phyloP scores from a whole-genome alignment of 2,888 invertebrate species.

The Allygus modestus region DNA sequence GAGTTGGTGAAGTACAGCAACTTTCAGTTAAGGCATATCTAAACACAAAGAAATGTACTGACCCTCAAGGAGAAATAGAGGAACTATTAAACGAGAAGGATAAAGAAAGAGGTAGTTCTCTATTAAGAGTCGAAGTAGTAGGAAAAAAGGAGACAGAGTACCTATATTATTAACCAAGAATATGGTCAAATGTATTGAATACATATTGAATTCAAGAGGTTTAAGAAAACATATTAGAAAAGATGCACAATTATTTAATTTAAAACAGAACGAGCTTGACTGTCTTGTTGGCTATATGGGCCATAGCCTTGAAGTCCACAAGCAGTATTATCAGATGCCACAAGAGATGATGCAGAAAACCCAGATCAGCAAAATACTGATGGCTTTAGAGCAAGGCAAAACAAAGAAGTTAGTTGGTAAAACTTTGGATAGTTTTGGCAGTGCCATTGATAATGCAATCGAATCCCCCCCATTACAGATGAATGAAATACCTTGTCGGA shows the following conservation, averaged over 20 bases:
- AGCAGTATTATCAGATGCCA: neutral
- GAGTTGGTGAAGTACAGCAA: constrained; percentile 12
- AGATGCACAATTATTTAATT: neutral
- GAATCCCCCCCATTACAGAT: neutral
- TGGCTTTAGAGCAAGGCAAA: neutral
- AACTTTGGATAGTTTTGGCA: neutral
- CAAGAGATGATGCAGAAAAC: neutral
- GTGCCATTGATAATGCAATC: neutral
- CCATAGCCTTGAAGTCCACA: neutral
- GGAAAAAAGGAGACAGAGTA: constrained; percentile 11
- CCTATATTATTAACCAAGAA: neutral
- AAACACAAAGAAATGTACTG: neutral
- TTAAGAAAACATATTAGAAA: constrained; percentile 10
- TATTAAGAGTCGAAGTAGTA: constrained; percentile 10
- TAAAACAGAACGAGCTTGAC: constrained; percentile 8
- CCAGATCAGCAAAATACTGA: constrained; percentile 10
- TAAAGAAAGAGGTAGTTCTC: constrained; percentile 8
- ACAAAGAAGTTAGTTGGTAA: neutral
- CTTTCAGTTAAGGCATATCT: neutral
- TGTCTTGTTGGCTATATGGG: neutral
- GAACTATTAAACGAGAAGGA: neutral
- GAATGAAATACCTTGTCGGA: too few relatives aligned
- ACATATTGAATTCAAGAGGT: neutral
- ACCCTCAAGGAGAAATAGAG: constrained; percentile 27
- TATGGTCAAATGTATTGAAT: constrained; percentile 26